phyloP scores from a whole-genome alignment of 2,113 vertebrate genomes.

The Poeciliopsis retropinna region DNA sequence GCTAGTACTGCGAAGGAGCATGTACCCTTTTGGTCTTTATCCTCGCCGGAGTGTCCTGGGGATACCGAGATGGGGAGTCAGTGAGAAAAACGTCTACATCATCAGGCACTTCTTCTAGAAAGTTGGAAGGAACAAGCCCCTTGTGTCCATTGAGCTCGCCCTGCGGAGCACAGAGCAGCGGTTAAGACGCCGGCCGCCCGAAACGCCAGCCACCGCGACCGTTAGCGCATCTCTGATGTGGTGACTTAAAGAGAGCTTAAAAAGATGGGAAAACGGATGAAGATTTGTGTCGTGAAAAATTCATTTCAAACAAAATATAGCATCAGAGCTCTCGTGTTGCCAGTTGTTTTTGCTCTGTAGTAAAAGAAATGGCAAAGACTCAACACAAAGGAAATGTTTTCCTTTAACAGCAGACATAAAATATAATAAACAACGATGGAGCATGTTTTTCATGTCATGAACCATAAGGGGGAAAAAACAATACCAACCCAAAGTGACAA shows the following conservation, averaged over 20 bases:
- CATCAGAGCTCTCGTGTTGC: too few relatives aligned
- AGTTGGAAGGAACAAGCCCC: slow-evolving; percentile 98
- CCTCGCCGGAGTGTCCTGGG: slow-evolving; percentile 83
- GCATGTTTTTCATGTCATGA: too few relatives aligned
- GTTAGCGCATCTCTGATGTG: not conserved
- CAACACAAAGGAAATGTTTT: not conserved
- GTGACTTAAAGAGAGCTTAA: not conserved
- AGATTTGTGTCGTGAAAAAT: not conserved
- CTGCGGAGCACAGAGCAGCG: slow-evolving; percentile 70
- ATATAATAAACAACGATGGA: too few relatives aligned
- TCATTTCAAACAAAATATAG: too few relatives aligned
- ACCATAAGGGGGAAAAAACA: too few relatives aligned
- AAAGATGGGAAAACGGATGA: not conserved
- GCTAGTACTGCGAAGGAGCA: slow-evolving; percentile 84
- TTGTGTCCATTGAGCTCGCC: slow-evolving; percentile 98
- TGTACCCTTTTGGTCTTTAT: slow-evolving; percentile 98
- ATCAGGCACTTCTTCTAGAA: slow-evolving; percentile 99
- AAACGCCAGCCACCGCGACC: too few relatives aligned
- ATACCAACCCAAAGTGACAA: too few relatives aligned
- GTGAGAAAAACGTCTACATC: slow-evolving; percentile 97
- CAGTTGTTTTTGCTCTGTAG: not conserved
- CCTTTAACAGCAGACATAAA: too few relatives aligned
- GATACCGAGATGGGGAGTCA: slow-evolving; percentile 85
- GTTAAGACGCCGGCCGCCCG: slow-evolving; percentile 1
- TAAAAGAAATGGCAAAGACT: not conserved